Base-by-base conservation (phyloP, 1,140 invertebrate genomes). In the Heliconius eleuchia region DNA sequence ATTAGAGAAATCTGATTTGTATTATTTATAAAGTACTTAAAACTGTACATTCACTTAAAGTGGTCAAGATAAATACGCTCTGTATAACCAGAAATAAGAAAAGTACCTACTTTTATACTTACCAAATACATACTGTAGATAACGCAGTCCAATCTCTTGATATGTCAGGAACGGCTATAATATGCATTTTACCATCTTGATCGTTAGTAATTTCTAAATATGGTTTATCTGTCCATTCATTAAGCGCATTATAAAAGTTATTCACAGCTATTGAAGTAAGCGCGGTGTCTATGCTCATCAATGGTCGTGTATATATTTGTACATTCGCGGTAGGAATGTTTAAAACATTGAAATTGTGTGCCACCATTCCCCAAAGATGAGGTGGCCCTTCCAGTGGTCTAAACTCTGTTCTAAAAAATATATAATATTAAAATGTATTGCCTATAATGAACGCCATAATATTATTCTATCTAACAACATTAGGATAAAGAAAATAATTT, bases 51-150 rank as follows among this genome's bases (percentile, higher is more conserved):
- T 34, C 34, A 34, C 34, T 34, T 34, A 34, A 34, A 34, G 34
- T 34, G 34, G 2, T 34, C 34, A 30, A 30, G 30, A 30, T 30
- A 23, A 30, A 30, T 30, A 30, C 30, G 2, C 1, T 30, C 30
- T 30, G 30, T 30, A 30, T 30, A 30, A 30, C 30, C 2, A 34
- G 34, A 34, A 52, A 19, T 19, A 52, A 52, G 3, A 19, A 30
- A 66, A 11, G 13, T 66, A 13, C 7, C 8, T 66, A 57, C 0
- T 60, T 11, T 27, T 73, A 19, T 50, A 87, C 92, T 89, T 79
- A 94, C 92, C 92, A 94, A 77, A 94, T 89, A n/a, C 85, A 89
- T 6, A 93, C 82, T 2, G 84, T 88, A 0, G 91, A 92, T 23
- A 94, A 78, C 0, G 90, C 83, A 71, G 88, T 81, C 92, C 92